Evolutionary conservation across 2,113 vertebrate genomes (phyloP).

Genomic region (Anhinga rufa): DNA sequence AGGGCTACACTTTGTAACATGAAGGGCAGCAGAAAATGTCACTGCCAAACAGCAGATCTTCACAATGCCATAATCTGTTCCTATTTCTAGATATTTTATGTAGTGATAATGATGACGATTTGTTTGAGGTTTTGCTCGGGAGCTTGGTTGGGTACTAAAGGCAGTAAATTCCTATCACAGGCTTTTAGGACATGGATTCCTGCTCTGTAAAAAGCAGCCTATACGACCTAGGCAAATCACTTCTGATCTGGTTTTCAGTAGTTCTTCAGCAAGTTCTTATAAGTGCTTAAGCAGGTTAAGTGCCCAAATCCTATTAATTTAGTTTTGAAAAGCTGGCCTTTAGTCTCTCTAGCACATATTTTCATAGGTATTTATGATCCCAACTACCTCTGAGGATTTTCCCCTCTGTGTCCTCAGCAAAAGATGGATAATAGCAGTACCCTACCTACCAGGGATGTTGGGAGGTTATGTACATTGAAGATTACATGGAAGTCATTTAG

Average conservation of each 20-base stretch:
- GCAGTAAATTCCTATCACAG: neutral
- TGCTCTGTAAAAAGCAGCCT: neutral
- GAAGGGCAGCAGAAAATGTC: neutral
- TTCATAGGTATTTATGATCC: constrained; percentile 36
- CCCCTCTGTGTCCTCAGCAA: neutral
- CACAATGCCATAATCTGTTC: neutral
- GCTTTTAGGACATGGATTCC: neutral
- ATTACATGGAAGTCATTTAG: neutral
- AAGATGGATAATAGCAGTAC: neutral
- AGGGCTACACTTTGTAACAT: neutral
- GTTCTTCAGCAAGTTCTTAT: neutral
- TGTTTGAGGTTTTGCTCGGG: neutral
- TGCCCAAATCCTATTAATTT: constrained; percentile 37
- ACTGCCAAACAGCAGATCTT: neutral
- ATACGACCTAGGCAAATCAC: neutral
- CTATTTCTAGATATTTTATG: neutral
- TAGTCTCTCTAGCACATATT: neutral
- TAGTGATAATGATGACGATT: neutral
- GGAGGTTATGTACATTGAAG: neutral
- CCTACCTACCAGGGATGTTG: neutral
- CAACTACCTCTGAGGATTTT: neutral
- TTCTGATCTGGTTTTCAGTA: constrained; percentile 34
- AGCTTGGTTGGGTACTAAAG: neutral
- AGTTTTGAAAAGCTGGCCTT: constrained; percentile 24
- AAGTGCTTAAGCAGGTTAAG: constrained; percentile 17